Evolutionary conservation across 2,797 vertebrate species (phyloP).

Genomic region (Prunella strophiata): DNA sequence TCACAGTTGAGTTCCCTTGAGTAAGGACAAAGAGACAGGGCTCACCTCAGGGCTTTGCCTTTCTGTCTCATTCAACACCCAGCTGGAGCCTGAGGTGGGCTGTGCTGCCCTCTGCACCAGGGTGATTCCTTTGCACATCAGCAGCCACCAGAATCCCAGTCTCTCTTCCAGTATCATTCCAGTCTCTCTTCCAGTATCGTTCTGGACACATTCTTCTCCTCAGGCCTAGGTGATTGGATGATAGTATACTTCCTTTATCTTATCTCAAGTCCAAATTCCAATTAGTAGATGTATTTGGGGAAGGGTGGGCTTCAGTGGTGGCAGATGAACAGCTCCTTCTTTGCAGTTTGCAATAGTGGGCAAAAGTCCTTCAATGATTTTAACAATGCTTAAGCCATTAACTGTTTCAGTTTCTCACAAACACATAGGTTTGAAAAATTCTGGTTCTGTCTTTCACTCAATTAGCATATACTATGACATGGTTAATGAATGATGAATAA

Average conservation of each 20-base stretch:
- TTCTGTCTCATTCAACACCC: neutral
- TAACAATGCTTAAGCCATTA: neutral
- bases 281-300: neutral
- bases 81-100: neutral
- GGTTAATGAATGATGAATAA: neutral
- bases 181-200: neutral
- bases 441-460: neutral
- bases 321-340: neutral
- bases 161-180: neutral
- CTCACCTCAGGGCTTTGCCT: neutral
- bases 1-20: neutral
- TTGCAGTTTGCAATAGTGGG: neutral
- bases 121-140: neutral
- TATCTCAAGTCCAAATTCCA: neutral
- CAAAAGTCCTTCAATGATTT: neutral
- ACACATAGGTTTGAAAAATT: neutral
- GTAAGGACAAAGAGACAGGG: neutral
- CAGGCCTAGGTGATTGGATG: neutral
- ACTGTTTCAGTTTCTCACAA: neutral
- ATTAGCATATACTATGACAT: neutral
- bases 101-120: accelerated
- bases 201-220: neutral
- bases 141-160: neutral
- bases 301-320: neutral
- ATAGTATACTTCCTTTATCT: too few species aligned